Percentiles rank a stretch among this genome's conserved stretches.
phyloP scores from a whole-genome alignment of 2,113 vertebrate genomes.

The Microcebus ravelobensis region DNA sequence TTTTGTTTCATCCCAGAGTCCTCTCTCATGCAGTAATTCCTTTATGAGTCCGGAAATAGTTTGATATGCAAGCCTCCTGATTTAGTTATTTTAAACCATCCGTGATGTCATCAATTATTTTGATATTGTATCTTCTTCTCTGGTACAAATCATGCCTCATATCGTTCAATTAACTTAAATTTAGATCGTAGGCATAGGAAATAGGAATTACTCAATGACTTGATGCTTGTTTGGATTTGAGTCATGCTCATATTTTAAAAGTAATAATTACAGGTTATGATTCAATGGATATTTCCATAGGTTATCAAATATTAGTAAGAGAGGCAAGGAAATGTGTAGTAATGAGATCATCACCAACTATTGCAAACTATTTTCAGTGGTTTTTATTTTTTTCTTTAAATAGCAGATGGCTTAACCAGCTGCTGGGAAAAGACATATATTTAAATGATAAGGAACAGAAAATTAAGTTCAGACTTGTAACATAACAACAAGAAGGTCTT shows the following conservation, averaged over 20 bases:
- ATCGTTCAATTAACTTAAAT: slow-evolving; percentile 15
- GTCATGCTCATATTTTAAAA: slow-evolving; percentile 69
- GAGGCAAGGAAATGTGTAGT: slow-evolving; percentile 61
- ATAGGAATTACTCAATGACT: slow-evolving; percentile 36
- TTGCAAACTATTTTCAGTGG: slow-evolving; percentile 66
- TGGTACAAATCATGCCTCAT: not conserved
- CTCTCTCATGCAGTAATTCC: not conserved
- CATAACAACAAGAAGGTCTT: not conserved
- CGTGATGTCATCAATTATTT: not conserved
- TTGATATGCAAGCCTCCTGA: not conserved
- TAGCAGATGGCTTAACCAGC: slow-evolving; percentile 78
- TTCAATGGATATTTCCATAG: slow-evolving; percentile 49
- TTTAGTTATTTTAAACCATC: slow-evolving; percentile 25
- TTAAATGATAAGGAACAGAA: slow-evolving; percentile 50
- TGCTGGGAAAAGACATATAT: slow-evolving; percentile 68
- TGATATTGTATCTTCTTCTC: slow-evolving; percentile 14
- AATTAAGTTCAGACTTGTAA: slow-evolving; percentile 1
- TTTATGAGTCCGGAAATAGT: not conserved
- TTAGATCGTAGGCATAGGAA: slow-evolving; percentile 15
- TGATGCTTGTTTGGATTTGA: slow-evolving; percentile 56
- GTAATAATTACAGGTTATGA: slow-evolving; percentile 68
- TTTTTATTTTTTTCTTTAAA: slow-evolving; percentile 55
- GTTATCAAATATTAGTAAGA: slow-evolving; percentile 58
- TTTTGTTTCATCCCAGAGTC: not conserved
- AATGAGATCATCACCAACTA: slow-evolving; percentile 71